Evolutionary conservation across 2,797 vertebrate genomes (phyloP).

Genomic region (Chiloscyllium punctatum): DNA sequence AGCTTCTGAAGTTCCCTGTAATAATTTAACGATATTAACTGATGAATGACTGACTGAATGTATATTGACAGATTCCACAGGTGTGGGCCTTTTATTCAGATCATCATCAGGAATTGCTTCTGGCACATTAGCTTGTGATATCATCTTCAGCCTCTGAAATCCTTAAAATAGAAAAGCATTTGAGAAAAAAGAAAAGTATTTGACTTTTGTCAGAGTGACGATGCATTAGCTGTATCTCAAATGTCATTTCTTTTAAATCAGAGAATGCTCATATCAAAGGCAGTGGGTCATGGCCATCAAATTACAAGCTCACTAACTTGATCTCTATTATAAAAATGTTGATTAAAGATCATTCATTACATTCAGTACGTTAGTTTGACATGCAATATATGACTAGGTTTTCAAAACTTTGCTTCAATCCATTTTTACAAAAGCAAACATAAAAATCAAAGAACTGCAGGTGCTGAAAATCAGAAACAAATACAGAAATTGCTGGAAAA

Average conservation of each 20-base stretch:
- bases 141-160: conserved; percentile 15
- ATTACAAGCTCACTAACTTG: background rate
- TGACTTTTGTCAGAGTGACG: background rate
- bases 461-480: too few relatives aligned
- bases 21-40: background rate
- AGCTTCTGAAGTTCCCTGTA: background rate
- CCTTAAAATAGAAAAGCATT: background rate
- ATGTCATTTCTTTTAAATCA: background rate
- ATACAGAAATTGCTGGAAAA: too few relatives aligned
- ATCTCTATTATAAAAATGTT: background rate
- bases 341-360: background rate
- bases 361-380: background rate
- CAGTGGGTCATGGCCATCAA: background rate
- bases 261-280: background rate
- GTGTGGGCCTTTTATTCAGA: background rate
- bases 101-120: background rate
- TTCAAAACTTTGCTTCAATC: background rate
- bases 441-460: too few relatives aligned
- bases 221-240: background rate
- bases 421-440: background rate
- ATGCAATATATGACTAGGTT: background rate
- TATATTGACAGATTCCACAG: background rate
- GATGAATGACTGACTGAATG: background rate
- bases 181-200: background rate
- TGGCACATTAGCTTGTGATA: background rate